These are phyloP conservation scores for Zoanthus sociatus DNA, from an alignment of 92 coral and sea anemone species.

Conservation along the genomic window DNA sequence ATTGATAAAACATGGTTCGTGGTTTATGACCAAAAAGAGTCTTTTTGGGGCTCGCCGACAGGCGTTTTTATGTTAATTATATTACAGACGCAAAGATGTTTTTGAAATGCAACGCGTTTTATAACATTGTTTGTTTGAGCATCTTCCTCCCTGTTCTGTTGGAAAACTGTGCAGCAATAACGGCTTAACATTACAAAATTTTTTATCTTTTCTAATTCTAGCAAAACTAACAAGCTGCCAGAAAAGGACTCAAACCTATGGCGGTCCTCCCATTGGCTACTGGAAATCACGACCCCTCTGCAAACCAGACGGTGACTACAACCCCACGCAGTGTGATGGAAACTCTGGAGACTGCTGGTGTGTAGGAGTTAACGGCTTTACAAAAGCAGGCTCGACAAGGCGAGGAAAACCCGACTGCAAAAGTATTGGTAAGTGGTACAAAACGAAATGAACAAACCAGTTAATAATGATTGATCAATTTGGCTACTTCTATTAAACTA, in stretches of 20 bases:
- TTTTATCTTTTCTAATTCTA: not conserved
- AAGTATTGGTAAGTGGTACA: conserved; percentile 68
- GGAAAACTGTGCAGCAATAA: not conserved
- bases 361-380: conserved; percentile 75
- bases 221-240: conserved; percentile 59
- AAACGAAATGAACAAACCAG: not conserved
- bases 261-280: conserved; percentile 67
- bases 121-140: no score
- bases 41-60: no score
- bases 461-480: no score
- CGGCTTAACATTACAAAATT: not conserved
- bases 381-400: conserved; percentile 68
- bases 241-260: conserved; percentile 52
- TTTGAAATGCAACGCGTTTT: no score
- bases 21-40: no score
- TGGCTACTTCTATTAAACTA: no score
- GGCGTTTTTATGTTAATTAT: no score
- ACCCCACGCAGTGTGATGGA: conserved; percentile 83
- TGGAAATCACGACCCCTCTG: conserved; percentile 66
- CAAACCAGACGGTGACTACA: conserved; percentile 55
- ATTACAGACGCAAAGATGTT: no score
- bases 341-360: conserved; percentile 94
- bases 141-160: not conserved
- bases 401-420: conserved; percentile 85
- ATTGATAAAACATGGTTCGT: not conserved